Percentiles rank a stretch among this genome's conserved stretches.
Evolutionary conservation across 2,113 vertebrate species (phyloP).

Genomic region (Clarias macrocephalus): DNA sequence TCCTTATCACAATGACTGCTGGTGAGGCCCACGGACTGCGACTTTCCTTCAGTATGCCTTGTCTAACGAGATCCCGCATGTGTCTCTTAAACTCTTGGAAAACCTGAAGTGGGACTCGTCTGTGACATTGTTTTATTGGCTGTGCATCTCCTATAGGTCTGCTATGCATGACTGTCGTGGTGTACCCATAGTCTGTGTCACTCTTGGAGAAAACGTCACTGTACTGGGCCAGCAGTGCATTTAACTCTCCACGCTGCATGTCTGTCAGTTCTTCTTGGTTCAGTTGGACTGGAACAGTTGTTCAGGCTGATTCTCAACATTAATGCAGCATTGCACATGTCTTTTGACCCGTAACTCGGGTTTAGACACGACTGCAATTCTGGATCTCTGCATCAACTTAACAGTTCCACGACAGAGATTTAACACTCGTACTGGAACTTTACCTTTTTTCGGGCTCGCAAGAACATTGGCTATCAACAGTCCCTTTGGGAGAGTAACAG

Average conservation of each 20-base stretch:
- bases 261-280: not conserved
- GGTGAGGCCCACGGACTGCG: conserved; percentile 10
- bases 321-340: too few species aligned
- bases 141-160: not conserved
- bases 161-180: not conserved
- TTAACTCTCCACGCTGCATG: not conserved
- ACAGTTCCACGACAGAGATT: too few species aligned
- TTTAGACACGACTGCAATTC: too few species aligned
- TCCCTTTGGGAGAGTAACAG: too few species aligned
- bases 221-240: too few species aligned
- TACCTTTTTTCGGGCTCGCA: too few species aligned
- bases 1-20: not conserved
- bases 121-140: conserved; percentile 22
- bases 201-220: not conserved
- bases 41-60: conserved; percentile 15
- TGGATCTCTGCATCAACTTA: too few species aligned
- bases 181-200: not conserved
- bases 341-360: too few species aligned
- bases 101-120: not conserved
- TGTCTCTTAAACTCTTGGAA: conserved; percentile 23
- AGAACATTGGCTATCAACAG: too few species aligned
- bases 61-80: not conserved
- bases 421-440: too few species aligned
- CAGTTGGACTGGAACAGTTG: too few species aligned
- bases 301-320: too few species aligned